phyloP scores from a whole-genome alignment of 2,797 vertebrate species.

The Silurus lanzhouensis region DNA sequence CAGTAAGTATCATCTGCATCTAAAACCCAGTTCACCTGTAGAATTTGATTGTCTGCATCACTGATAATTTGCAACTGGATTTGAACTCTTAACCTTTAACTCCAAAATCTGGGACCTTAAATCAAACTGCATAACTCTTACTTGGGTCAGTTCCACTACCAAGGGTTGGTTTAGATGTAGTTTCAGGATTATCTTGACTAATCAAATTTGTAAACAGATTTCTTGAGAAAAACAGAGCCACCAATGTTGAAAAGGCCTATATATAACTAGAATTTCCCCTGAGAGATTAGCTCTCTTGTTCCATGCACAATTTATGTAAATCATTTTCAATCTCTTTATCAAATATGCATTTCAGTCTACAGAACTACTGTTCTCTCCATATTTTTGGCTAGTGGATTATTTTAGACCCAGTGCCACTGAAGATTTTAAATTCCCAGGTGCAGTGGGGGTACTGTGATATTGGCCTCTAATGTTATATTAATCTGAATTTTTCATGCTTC shows the following conservation, averaged over 20 bases:
- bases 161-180: neutral
- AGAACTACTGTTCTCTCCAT: neutral
- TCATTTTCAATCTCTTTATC: neutral
- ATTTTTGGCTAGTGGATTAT: neutral
- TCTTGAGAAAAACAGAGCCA: neutral
- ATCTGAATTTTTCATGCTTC: neutral
- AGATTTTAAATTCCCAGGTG: neutral
- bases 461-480: neutral
- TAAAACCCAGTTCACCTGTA: neutral
- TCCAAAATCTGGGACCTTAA: neutral
- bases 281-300: neutral
- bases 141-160: neutral
- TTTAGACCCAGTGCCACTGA: neutral
- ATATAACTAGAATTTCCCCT: neutral
- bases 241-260: neutral
- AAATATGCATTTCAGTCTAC: neutral
- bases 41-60: slow-evolving; percentile 3
- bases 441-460: neutral
- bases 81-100: neutral
- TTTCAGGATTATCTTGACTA: neutral
- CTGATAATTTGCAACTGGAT: neutral
- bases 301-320: neutral
- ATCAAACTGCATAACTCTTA: neutral
- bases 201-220: neutral
- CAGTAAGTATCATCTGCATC: too few species aligned